phyloP scores from a whole-genome alignment of 2,797 vertebrate species.

The Capromys pilorides region DNA sequence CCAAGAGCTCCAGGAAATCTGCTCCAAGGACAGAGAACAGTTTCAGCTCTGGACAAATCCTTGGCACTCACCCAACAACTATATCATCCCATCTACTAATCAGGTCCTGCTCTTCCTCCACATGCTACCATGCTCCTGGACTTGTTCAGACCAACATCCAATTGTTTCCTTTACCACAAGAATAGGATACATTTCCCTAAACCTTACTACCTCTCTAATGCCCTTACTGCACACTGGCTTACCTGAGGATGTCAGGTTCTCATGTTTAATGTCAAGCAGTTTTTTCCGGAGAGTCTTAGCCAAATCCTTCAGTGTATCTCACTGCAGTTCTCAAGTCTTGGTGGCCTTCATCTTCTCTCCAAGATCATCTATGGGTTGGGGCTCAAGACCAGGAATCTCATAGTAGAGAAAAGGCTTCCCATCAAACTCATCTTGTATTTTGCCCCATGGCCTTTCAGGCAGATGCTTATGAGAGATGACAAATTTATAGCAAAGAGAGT shows the following conservation, averaged over 20 bases:
- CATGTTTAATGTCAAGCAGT: fast-evolving
- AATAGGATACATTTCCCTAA: no score
- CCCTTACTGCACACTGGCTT: background rate
- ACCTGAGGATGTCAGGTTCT: fast-evolving
- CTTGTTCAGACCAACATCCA: background rate
- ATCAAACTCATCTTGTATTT: fast-evolving
- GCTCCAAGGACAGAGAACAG: background rate
- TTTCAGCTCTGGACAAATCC: background rate
- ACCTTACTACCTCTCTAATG: no score
- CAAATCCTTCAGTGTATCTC: fast-evolving
- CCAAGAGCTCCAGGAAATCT: background rate
- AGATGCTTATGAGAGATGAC: fast-evolving
- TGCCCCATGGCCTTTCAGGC: fast-evolving
- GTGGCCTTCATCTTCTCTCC: fast-evolving
- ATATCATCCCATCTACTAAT: no score
- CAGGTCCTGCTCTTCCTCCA: background rate
- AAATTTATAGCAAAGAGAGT: background rate
- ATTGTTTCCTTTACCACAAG: fast-evolving
- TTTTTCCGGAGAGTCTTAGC: fast-evolving
- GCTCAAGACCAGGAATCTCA: fast-evolving
- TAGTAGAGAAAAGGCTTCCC: fast-evolving
- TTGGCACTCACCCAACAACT: no score
- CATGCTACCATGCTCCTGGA: fast-evolving
- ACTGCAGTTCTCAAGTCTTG: fast-evolving
- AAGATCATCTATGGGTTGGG: fast-evolving